These are phyloP conservation scores for Glomeris marginata DNA, from an alignment of 2,888 invertebrate genomes.

Conservation along the genomic window DNA sequence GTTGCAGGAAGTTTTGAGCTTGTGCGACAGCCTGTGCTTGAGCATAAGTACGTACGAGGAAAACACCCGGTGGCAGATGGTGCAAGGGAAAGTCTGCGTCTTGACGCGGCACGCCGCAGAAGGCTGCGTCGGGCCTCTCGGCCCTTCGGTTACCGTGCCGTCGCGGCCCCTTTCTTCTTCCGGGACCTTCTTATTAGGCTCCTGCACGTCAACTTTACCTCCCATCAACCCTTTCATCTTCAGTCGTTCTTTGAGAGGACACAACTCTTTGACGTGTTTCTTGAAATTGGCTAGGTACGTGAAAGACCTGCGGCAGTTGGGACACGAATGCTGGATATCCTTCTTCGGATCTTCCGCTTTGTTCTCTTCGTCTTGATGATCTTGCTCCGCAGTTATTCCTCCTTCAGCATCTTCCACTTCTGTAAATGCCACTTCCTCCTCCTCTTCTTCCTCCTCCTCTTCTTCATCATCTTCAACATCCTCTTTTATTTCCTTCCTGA, in stretches of 20 bases:
- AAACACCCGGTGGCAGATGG: constrained; percentile 31
- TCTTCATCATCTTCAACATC: neutral
- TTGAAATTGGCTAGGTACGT: constrained; percentile 18
- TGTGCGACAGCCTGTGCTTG: constrained; percentile 32
- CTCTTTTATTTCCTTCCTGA: neutral
- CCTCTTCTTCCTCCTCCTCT: constrained; percentile 7
- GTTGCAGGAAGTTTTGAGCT: constrained; percentile 6
- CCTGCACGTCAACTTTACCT: neutral
- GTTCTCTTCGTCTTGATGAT: no score
- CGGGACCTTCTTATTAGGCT: neutral
- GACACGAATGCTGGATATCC: constrained; percentile 10
- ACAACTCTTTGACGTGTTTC: constrained; percentile 16
- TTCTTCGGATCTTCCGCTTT: neutral
- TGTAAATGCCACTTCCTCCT: neutral
- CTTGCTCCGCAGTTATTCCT: no score
- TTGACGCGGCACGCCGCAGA: neutral
- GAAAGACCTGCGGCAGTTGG: constrained; percentile 15
- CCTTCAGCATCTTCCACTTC: no score
- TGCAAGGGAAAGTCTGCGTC: constrained; percentile 22
- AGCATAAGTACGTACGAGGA: constrained; percentile 31
- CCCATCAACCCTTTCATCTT: neutral
- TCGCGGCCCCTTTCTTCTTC: neutral
- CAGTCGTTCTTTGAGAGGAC: constrained; percentile 10
- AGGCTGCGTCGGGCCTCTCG: neutral
- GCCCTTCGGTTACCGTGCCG: neutral